A percentile compares a stretch with the other conserved stretches of the same genome.
Evolutionary conservation across 2,888 invertebrate genomes (phyloP).

Genomic region (Dasypogon diadema): DNA sequence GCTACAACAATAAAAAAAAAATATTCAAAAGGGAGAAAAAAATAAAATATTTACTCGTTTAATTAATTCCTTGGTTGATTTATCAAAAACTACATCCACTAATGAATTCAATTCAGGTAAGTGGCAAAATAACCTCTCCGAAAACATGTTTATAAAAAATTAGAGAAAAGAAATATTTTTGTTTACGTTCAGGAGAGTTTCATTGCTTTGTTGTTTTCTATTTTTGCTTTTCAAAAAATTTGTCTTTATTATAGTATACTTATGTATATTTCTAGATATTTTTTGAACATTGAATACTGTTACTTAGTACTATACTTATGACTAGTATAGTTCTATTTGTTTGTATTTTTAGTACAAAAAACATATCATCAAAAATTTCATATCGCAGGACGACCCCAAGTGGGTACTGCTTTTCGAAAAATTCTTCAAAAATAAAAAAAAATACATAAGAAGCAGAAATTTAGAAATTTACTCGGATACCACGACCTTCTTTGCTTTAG

Average conservation of each 20-base stretch:
- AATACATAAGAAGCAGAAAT: not conserved
- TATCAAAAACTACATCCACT: not conserved
- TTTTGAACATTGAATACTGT: constrained; percentile 14
- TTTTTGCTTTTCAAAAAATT: constrained; percentile 2
- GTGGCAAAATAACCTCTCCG: constrained; percentile 4
- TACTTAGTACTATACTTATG: constrained; percentile 30
- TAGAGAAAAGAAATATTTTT: too few species aligned
- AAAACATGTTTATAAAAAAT: not conserved
- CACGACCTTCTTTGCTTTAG: not conserved
- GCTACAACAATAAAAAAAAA: too few species aligned
- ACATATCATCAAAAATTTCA: not conserved
- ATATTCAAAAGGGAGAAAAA: too few species aligned
- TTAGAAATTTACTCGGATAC: not conserved
- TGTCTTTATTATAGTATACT: constrained; percentile 1
- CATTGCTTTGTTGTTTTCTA: not conserved
- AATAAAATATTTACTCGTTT: too few species aligned
- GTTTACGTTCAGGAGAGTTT: not conserved
- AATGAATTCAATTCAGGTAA: not conserved
- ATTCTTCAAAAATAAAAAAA: not conserved
- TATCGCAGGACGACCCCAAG: not conserved
- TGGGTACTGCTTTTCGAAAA: not conserved
- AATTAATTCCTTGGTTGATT: not conserved
- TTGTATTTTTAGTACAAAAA: not conserved
- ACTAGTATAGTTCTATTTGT: constrained; percentile 18
- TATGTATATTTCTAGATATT: constrained; percentile 4